Evolutionary conservation across 2,888 invertebrate species (phyloP).

Genomic region (Agrypnus murinus): DNA sequence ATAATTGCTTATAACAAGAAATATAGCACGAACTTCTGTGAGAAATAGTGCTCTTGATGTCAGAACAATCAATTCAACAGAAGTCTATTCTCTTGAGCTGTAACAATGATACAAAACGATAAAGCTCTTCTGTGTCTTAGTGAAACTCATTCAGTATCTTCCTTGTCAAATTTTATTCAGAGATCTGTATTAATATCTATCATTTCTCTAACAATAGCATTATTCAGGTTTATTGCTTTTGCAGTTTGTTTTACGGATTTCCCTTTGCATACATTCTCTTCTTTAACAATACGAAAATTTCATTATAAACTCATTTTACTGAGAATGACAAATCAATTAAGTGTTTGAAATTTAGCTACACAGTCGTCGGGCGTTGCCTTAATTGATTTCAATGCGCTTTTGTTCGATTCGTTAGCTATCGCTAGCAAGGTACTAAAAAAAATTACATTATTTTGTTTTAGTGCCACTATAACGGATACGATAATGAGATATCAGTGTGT

Average conservation of each 20-base stretch:
- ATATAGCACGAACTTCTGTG: too few relatives aligned
- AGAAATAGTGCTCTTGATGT: background rate
- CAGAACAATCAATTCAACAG: background rate
- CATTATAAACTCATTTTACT: slow-evolving; percentile 9
- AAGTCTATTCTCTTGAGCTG: slow-evolving; percentile 2
- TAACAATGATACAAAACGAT: slow-evolving; percentile 13
- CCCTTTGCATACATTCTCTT: background rate
- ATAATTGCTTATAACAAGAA: too few relatives aligned
- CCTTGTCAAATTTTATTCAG: slow-evolving; percentile 18
- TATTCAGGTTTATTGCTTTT: slow-evolving; percentile 20
- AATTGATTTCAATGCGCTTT: too few relatives aligned
- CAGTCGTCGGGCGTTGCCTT: background rate
- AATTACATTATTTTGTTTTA: too few relatives aligned
- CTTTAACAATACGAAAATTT: too few relatives aligned
- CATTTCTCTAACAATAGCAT: slow-evolving; percentile 13
- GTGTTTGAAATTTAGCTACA: slow-evolving; percentile 12
- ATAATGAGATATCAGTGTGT: too few relatives aligned
- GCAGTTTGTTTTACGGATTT: slow-evolving; percentile 13
- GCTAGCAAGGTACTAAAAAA: too few relatives aligned
- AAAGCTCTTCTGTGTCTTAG: slow-evolving; percentile 11
- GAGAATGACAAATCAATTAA: slow-evolving; percentile 25
- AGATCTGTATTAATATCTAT: slow-evolving; percentile 15
- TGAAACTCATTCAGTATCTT: slow-evolving; percentile 15
- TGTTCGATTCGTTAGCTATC: too few relatives aligned
- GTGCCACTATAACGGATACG: too few relatives aligned